A percentile compares a stretch with the other conserved stretches of the same genome.
phyloP scores from a whole-genome alignment of 23 tunicate species.

The Styela plicata region DNA sequence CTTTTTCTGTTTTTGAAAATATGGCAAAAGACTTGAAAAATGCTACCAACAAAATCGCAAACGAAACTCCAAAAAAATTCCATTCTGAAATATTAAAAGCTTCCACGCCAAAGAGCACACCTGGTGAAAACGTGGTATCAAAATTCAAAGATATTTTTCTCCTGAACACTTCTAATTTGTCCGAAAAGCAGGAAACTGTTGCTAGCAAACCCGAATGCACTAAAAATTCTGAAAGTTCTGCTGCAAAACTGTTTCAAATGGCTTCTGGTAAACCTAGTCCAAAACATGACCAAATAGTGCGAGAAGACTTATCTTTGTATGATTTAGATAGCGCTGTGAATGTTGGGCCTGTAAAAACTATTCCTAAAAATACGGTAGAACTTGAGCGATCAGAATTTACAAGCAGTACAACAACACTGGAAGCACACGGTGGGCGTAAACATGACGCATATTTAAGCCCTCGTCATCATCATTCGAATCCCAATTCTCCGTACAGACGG shows the following conservation, averaged over 20 bases:
- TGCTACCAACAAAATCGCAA: neutral
- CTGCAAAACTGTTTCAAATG: conserved; percentile 18
- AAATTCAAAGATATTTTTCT: neutral
- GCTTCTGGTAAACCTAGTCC: neutral
- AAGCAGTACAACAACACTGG: neutral
- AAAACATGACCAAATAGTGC: neutral
- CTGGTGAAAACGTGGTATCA: neutral
- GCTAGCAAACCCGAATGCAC: neutral
- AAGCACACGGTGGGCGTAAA: neutral
- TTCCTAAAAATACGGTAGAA: neutral
- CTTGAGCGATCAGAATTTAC: neutral
- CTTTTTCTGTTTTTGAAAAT: neutral
- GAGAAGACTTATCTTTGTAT: neutral
- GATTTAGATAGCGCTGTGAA: neutral
- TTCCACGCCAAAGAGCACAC: neutral
- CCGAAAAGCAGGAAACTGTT: neutral
- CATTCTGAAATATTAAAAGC: neutral
- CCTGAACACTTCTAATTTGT: neutral
- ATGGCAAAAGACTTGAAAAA: conserved; percentile 9
- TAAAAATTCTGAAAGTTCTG: neutral
- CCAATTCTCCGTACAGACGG: neutral
- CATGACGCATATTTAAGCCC: neutral
- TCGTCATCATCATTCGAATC: neutral
- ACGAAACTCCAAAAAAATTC: neutral
- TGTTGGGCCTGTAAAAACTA: neutral